Conservation (phyloP, 2,797 vertebrate species). For the Lacerta bilineata region DNA sequence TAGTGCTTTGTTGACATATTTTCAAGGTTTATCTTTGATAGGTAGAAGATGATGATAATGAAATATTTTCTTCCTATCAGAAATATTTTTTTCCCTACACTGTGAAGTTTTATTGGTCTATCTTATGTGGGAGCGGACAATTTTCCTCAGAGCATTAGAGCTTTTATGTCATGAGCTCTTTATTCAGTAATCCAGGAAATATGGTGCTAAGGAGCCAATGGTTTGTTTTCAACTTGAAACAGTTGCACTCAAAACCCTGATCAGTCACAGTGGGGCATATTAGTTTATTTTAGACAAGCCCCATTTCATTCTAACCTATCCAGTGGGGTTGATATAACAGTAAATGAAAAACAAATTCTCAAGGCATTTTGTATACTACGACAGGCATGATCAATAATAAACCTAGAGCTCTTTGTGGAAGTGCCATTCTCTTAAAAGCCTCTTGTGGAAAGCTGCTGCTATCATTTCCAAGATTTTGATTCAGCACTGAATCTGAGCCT, state of each 20-base stretch:
- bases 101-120: background rate
- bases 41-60: too few relatives aligned
- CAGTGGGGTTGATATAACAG: background rate
- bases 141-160: background rate
- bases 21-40: too few relatives aligned
- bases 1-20: too few relatives aligned
- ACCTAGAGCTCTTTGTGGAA: background rate
- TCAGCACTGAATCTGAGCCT: background rate
- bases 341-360: background rate
- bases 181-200: background rate
- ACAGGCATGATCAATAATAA: background rate
- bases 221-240: background rate
- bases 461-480: slow-evolving; percentile 11
- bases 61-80: too few relatives aligned
- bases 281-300: background rate
- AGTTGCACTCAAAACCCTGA: background rate
- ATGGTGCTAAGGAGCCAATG: background rate
- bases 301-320: background rate
- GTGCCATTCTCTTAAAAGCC: background rate
- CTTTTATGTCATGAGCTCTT: background rate
- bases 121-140: background rate
- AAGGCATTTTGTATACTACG: background rate
- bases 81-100: too few relatives aligned
- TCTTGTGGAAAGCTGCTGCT: slow-evolving; percentile 11
- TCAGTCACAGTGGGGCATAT: background rate